Conservation (phyloP, 2,797 vertebrate genomes). For the Rhinogobio ventralis region DNA sequence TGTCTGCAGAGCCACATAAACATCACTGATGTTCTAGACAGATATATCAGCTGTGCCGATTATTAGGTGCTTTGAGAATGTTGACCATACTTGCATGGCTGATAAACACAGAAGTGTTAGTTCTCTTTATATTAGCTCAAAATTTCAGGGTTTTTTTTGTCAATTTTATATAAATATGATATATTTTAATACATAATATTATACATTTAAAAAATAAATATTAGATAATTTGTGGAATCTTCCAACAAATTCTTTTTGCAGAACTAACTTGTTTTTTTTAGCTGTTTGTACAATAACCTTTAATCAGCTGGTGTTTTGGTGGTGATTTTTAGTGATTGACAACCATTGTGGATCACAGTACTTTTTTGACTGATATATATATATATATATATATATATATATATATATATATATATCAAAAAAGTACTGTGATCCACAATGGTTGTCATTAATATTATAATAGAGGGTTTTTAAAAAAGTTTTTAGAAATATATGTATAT, state of each 20-base stretch:
- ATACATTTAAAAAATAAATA: background rate
- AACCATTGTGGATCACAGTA: background rate
- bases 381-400: no score
- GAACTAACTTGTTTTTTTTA: no score
- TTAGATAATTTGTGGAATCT: background rate
- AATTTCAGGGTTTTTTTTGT: background rate
- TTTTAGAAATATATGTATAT: no score
- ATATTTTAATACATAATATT: background rate
- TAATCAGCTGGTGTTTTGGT: background rate
- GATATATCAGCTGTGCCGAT: background rate
- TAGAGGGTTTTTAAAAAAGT: no score
- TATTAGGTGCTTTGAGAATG: background rate
- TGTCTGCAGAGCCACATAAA: constrained; percentile 32
- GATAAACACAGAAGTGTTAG: background rate
- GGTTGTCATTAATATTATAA: no score
- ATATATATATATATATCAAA: no score
- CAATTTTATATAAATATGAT: background rate
- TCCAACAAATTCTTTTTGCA: background rate
- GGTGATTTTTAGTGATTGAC: background rate
- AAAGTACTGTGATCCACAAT: no score
- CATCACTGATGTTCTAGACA: background rate
- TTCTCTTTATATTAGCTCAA: background rate
- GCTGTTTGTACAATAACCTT: background rate
- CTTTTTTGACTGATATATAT: no score
- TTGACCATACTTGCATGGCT: background rate